These are phyloP conservation scores for Dryadula phaetusa DNA, from an alignment of 2,888 invertebrate genomes.

Conservation along the genomic window DNA sequence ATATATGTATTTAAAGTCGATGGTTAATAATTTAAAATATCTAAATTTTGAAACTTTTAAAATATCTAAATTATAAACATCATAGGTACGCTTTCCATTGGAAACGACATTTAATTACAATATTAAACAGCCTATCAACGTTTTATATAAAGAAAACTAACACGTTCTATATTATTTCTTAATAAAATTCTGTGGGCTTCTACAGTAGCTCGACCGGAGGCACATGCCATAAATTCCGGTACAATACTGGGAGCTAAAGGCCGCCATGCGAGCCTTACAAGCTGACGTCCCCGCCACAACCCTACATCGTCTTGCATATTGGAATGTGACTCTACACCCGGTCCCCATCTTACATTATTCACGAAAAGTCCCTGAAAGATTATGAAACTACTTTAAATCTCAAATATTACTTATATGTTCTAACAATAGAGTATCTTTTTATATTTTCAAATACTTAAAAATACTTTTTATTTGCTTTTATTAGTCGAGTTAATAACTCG, in stretches of 20 bases:
- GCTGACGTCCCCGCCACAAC: slow-evolving; percentile 77
- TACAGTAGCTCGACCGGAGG: slow-evolving; percentile 51
- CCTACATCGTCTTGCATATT: slow-evolving; percentile 80
- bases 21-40: no score
- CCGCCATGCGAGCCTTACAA: slow-evolving; percentile 74
- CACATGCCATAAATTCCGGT: slow-evolving; percentile 56
- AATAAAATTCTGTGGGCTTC: slow-evolving; percentile 58
- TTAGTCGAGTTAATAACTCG: no score
- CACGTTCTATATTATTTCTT: slow-evolving; percentile 37
- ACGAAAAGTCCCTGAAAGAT: slow-evolving; percentile 74
- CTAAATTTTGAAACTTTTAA: no score
- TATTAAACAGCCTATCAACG: neutral
- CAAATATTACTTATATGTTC: neutral
- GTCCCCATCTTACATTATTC: slow-evolving; percentile 82
- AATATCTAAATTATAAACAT: no score
- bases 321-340: slow-evolving; percentile 77
- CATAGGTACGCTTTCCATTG: no score
- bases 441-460: no score
- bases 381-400: neutral
- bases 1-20: no score
- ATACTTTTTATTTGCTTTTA: no score
- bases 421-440: no score
- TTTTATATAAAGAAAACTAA: slow-evolving; percentile 32
- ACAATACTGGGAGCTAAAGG: slow-evolving; percentile 57
- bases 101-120: no score